Conservation (phyloP, 2,888 invertebrate genomes). For the Eucera pruinosa region DNA sequence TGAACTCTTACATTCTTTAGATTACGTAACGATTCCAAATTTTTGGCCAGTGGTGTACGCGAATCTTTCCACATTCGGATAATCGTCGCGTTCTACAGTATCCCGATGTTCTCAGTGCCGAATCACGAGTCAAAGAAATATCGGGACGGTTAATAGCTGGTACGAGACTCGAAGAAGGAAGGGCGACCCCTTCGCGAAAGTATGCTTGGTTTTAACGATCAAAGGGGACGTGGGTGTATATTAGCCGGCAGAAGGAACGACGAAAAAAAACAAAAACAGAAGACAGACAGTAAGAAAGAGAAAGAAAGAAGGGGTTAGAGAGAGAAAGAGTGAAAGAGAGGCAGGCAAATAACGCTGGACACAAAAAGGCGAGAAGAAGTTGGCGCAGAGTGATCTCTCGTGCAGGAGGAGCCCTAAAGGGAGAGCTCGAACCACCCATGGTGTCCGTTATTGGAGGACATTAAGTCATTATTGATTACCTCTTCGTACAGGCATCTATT, state of each 20-base stretch:
- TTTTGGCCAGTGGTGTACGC: too few species aligned
- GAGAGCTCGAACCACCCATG: conserved; percentile 80
- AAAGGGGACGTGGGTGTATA: conserved; percentile 74
- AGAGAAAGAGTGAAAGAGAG: conserved; percentile 39
- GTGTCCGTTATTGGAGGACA: conserved; percentile 83
- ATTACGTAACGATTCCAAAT: too few species aligned
- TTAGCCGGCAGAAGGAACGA: conserved; percentile 59
- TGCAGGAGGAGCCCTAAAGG: conserved; percentile 68
- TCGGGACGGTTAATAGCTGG: conserved; percentile 69
- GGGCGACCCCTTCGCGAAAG: conserved; percentile 63
- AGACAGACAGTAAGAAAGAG: too few species aligned
- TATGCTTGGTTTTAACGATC: conserved; percentile 73
- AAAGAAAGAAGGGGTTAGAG: background rate
- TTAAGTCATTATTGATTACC: conserved; percentile 83
- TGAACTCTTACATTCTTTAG: too few species aligned
- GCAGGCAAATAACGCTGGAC: conserved; percentile 71
- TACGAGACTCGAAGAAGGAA: conserved; percentile 44
- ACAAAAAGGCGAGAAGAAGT: conserved; percentile 69
- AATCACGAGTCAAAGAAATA: conserved; percentile 69
- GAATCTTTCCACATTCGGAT: too few species aligned
- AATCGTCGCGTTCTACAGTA: conserved; percentile 65
- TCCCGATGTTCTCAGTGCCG: conserved; percentile 54
- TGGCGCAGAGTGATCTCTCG: conserved; percentile 67
- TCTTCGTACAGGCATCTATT: conserved; percentile 73
- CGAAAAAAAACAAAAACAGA: conserved; percentile 22